A percentile compares a stretch with the other conserved stretches of the same genome.
phyloP scores from a whole-genome alignment of 2,113 vertebrate genomes.

The Alouatta palliata region DNA sequence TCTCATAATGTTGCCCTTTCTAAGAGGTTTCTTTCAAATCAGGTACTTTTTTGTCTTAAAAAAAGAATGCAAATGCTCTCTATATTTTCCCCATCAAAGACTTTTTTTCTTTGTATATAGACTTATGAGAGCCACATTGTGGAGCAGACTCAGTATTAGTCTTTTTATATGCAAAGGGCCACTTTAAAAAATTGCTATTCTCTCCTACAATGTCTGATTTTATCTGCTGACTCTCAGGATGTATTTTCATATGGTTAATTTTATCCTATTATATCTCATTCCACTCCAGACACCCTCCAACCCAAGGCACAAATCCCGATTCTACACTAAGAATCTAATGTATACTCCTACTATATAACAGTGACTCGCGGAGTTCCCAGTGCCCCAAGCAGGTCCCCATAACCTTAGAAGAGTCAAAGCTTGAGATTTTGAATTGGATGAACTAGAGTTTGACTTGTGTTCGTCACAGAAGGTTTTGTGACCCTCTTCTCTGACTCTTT shows the following conservation, averaged over 20 bases:
- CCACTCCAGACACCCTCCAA: neutral
- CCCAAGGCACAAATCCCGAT: neutral
- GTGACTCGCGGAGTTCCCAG: fast-evolving
- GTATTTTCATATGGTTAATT: constrained; percentile 34
- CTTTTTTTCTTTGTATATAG: neutral
- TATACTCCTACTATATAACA: fast-evolving
- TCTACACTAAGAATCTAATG: neutral
- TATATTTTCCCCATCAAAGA: constrained; percentile 24
- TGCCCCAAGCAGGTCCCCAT: neutral
- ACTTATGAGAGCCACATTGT: neutral
- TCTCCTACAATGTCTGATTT: neutral
- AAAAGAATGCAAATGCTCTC: constrained; percentile 55
- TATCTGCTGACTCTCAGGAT: neutral
- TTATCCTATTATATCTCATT: neutral
- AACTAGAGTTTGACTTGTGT: neutral
- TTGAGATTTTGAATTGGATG: neutral
- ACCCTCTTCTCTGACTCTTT: neutral
- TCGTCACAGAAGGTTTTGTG: neutral
- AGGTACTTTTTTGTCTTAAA: constrained; percentile 58
- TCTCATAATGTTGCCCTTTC: constrained; percentile 67
- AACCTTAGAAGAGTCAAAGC: neutral
- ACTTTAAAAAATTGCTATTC: neutral
- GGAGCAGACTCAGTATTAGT: neutral
- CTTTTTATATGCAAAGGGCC: constrained; percentile 20
- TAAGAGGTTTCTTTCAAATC: constrained; percentile 50